phyloP scores from a whole-genome alignment of 2,113 vertebrate species.

The Eulacestoma nigropectus region DNA sequence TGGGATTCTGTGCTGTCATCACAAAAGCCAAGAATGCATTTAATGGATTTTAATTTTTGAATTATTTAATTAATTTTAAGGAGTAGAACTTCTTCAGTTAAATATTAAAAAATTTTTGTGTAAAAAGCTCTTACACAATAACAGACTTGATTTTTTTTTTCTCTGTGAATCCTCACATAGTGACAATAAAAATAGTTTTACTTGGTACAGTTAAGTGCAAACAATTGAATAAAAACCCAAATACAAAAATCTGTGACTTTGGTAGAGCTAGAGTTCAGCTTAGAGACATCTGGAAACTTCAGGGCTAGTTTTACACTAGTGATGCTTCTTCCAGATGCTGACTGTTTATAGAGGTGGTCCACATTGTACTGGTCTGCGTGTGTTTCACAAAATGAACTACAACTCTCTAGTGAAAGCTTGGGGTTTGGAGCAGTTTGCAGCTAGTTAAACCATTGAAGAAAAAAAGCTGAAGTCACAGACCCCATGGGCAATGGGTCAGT shows the following conservation, averaged over 20 bases:
- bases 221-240: not conserved
- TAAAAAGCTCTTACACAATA: not conserved
- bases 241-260: not conserved
- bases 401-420: not conserved
- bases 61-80: not conserved
- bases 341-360: not conserved
- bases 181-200: not conserved
- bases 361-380: not conserved
- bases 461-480: not conserved
- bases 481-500: not conserved
- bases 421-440: not conserved
- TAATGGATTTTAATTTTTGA: no score
- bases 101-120: not conserved
- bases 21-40: not conserved
- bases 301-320: not conserved
- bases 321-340: not conserved
- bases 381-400: not conserved
- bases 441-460: not conserved
- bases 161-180: not conserved
- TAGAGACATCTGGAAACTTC: not conserved
- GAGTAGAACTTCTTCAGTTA: not conserved
- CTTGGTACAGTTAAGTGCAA: not conserved
- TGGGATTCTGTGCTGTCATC: not conserved
- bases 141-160: not conserved
- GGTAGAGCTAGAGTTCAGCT: not conserved